Conservation (phyloP, 2,113 vertebrate genomes). For the Ceyx cyanopectus region DNA sequence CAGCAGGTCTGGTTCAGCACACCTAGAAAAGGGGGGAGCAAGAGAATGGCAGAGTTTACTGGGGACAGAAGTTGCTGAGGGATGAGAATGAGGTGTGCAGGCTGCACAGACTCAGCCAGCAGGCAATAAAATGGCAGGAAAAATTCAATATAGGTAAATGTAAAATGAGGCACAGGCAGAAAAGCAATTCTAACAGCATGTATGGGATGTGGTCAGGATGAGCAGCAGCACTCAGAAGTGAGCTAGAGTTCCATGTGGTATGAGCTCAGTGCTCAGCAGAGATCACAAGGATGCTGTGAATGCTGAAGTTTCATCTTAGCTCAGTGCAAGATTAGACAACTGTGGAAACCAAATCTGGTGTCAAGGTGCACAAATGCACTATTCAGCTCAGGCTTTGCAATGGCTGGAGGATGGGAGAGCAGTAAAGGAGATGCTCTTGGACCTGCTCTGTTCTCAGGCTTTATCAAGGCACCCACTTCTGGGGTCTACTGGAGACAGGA, state of each 20-base stretch:
- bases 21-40: neutral
- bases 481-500: neutral
- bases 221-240: neutral
- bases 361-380: neutral
- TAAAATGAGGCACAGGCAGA: neutral
- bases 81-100: neutral
- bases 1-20: neutral
- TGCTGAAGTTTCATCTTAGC: neutral
- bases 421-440: neutral
- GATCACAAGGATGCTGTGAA: neutral
- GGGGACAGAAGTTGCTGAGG: neutral
- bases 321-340: neutral
- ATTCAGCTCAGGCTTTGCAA: neutral
- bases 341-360: neutral
- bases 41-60: neutral
- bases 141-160: neutral
- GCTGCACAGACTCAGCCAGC: neutral
- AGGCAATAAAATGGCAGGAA: neutral
- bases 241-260: neutral
- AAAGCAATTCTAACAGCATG: neutral
- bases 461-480: neutral
- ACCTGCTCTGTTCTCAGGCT: neutral
- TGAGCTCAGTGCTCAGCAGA: neutral
- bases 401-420: neutral
- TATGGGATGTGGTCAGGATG: accelerated